Conservation (phyloP, 1,140 invertebrate species). For the Augochlora pura region DNA sequence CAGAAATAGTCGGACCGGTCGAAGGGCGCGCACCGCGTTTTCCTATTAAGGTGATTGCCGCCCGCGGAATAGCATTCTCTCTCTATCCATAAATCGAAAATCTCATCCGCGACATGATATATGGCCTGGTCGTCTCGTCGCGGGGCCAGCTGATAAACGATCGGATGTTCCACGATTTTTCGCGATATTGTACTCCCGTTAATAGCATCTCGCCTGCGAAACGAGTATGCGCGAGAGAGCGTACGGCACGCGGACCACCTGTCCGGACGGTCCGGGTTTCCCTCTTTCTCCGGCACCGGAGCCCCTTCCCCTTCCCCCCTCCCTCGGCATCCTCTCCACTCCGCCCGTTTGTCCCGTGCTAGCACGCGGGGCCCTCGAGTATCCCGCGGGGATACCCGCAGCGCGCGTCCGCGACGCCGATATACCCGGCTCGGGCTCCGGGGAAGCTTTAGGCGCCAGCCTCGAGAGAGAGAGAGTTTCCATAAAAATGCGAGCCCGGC, state of each 20-base stretch:
- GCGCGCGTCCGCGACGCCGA: slow-evolving; percentile 48
- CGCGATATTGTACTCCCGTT: slow-evolving; percentile 55
- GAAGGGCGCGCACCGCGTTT: background rate
- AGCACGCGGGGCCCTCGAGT: slow-evolving; percentile 7
- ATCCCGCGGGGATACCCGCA: slow-evolving; percentile 53
- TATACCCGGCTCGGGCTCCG: slow-evolving; percentile 28
- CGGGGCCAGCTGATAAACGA: slow-evolving; percentile 55
- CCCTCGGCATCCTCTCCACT: slow-evolving; percentile 9
- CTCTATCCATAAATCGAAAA: slow-evolving; percentile 44
- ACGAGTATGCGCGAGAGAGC: slow-evolving; percentile 47
- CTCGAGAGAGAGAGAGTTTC: too few species aligned
- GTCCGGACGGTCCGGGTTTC: slow-evolving; percentile 40
- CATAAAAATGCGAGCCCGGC: slow-evolving; percentile 68
- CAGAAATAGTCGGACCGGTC: background rate
- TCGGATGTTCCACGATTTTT: slow-evolving; percentile 55
- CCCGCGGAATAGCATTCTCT: slow-evolving; percentile 2
- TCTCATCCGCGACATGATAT: slow-evolving; percentile 43
- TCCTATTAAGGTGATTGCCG: background rate
- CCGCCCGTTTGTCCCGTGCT: slow-evolving; percentile 36
- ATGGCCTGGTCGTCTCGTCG: slow-evolving; percentile 41
- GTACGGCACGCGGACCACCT: slow-evolving; percentile 59
- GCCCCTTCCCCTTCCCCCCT: slow-evolving; percentile 7
- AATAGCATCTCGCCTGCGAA: slow-evolving; percentile 57
- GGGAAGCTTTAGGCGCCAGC: slow-evolving; percentile 70
- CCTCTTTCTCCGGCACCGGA: slow-evolving; percentile 8